Evolutionary conservation across 2,113 vertebrate species (phyloP).

Genomic region (Nerophis ophidion): DNA sequence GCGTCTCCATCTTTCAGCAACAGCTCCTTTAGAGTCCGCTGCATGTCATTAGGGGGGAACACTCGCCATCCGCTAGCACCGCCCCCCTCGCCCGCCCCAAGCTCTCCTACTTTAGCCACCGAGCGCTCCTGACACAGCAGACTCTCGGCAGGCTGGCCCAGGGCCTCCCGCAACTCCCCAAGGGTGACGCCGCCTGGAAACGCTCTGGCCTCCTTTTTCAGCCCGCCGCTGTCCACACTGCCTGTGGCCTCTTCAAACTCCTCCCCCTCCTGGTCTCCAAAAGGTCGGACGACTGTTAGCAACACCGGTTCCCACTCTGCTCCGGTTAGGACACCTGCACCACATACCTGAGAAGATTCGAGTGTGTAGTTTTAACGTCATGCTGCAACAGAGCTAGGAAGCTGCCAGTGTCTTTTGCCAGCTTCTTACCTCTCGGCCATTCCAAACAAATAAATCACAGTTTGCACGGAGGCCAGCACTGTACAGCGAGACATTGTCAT

Average conservation of each 20-base stretch:
- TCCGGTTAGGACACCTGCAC: constrained; percentile 71
- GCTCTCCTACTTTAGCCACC: constrained; percentile 18
- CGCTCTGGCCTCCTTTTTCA: constrained; percentile 51
- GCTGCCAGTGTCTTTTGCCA: too few species aligned
- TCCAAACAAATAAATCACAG: constrained; percentile 88
- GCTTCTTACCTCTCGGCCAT: constrained; percentile 83
- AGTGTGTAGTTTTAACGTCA: neutral
- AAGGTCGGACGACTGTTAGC: constrained; percentile 75
- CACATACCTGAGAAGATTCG: constrained; percentile 74
- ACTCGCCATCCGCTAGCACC: constrained; percentile 77
- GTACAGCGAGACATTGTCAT: constrained; percentile 75
- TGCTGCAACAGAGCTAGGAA: too few species aligned
- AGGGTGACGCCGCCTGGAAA: constrained; percentile 63
- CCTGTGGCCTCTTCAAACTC: constrained; percentile 1
- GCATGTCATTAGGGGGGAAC: constrained; percentile 73
- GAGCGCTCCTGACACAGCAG: constrained; percentile 69
- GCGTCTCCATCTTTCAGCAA: constrained; percentile 81
- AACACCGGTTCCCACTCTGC: constrained; percentile 81
- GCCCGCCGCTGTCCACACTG: constrained; percentile 38
- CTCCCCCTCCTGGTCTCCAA: constrained; percentile 35
- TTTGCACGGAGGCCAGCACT: constrained; percentile 73
- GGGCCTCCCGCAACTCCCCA: constrained; percentile 50
- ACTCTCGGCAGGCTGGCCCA: constrained; percentile 64
- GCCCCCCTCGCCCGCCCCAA: constrained; percentile 50
- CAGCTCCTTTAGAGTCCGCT: constrained; percentile 75